Evolutionary conservation across 2,888 invertebrate species (phyloP).

Genomic region (Caenorhabditis wallacei): DNA sequence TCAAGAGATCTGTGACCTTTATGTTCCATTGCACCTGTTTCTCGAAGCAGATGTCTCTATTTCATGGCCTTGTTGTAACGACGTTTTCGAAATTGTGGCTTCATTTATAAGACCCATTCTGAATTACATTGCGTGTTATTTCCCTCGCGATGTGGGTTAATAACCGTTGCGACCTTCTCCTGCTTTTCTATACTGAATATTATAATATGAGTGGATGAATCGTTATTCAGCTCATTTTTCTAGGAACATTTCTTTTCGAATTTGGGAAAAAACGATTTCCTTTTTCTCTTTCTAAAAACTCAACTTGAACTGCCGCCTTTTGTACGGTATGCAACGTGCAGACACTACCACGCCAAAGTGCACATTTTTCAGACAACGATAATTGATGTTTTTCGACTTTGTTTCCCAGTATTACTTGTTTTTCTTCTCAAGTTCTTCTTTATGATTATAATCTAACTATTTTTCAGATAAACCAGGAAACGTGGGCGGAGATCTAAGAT

Average conservation of each 20-base stretch:
- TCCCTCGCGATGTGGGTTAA: constrained; percentile 21
- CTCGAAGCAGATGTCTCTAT: constrained; percentile 11
- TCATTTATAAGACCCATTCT: neutral
- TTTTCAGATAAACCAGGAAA: constrained; percentile 35
- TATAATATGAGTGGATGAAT: too few species aligned
- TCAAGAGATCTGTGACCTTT: too few species aligned
- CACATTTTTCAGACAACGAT: neutral
- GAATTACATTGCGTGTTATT: neutral
- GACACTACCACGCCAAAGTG: constrained; percentile 1
- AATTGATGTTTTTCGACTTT: neutral
- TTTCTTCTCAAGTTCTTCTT: neutral
- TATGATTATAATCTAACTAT: neutral
- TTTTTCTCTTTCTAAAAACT: too few species aligned
- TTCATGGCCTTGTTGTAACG: constrained; percentile 10
- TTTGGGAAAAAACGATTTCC: too few species aligned
- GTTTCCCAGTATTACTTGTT: neutral
- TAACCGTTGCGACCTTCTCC: constrained; percentile 26
- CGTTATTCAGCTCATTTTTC: too few species aligned
- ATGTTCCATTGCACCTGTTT: neutral
- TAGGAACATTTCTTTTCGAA: too few species aligned
- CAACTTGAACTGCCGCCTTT: neutral
- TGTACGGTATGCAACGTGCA: neutral
- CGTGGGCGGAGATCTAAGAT: constrained; percentile 1
- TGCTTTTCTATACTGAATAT: too few species aligned
- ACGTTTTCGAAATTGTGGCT: neutral